Conservation (phyloP, 2,888 invertebrate genomes). For the Eupithecia subumbrata region DNA sequence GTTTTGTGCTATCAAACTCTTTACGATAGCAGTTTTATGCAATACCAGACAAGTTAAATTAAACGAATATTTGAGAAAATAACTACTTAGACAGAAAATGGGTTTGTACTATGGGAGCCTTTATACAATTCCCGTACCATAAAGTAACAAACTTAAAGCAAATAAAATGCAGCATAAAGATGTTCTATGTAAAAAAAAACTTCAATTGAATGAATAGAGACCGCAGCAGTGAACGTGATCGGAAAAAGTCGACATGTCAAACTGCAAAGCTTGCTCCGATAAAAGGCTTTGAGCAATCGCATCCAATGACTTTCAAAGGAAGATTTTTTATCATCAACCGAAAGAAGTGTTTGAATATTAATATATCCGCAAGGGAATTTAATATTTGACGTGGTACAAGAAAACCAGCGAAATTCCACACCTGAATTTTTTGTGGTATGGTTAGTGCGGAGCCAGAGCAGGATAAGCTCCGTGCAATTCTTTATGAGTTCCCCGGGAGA, state of each 20-base stretch:
- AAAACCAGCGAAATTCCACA: conserved; percentile 58
- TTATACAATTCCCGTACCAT: not conserved
- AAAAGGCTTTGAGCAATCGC: conserved; percentile 68
- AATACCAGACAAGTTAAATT: not conserved
- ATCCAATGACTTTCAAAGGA: conserved; percentile 63
- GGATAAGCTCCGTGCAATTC: conserved; percentile 58
- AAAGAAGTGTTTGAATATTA: conserved; percentile 68
- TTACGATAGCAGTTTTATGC: conserved; percentile 21
- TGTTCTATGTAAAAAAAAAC: not conserved
- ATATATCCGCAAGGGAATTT: conserved; percentile 68
- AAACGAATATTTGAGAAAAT: not conserved
- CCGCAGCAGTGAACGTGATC: conserved; percentile 37
- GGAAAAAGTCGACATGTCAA: conserved; percentile 45
- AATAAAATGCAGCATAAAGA: not conserved
- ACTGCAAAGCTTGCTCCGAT: conserved; percentile 52
- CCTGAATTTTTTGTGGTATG: conserved; percentile 68
- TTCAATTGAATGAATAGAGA: conserved; percentile 47
- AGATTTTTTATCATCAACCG: conserved; percentile 57
- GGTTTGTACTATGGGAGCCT: not conserved
- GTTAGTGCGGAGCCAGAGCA: conserved; percentile 51
- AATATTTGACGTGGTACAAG: conserved; percentile 70
- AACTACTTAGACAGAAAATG: not conserved
- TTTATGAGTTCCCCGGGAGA: conserved; percentile 59
- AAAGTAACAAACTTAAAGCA: no score
- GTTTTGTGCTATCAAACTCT: conserved; percentile 26